phyloP scores from a whole-genome alignment of 2,113 vertebrate species.

The Ondatra zibethicus region DNA sequence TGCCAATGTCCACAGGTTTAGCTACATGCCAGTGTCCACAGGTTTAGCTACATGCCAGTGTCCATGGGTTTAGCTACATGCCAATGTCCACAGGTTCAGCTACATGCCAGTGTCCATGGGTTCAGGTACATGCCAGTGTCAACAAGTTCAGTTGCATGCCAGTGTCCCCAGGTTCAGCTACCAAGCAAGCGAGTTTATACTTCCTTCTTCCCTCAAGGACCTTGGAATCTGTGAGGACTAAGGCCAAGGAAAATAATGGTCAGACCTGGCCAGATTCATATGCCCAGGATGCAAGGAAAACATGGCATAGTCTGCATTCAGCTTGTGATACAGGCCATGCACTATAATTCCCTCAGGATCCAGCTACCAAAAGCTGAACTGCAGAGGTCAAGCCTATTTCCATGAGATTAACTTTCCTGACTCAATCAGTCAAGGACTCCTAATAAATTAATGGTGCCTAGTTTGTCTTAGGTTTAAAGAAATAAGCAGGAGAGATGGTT shows the following conservation, averaged over 20 bases:
- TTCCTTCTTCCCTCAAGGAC: not conserved
- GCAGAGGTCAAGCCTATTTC: not conserved
- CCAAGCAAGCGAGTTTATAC: not conserved
- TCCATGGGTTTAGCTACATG: too few relatives aligned
- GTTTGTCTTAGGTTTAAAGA: constrained; percentile 32
- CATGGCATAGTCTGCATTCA: not conserved
- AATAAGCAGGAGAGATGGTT: not conserved
- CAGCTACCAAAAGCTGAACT: not conserved
- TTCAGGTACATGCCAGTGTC: too few relatives aligned
- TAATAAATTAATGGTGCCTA: not conserved
- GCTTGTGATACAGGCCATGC: not conserved
- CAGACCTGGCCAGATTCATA: rapidly evolving
- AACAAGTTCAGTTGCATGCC: too few relatives aligned
- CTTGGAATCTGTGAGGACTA: not conserved
- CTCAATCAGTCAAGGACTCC: not conserved
- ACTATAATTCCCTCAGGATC: not conserved
- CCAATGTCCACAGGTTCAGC: not conserved
- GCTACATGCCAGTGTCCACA: too few relatives aligned
- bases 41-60: too few relatives aligned
- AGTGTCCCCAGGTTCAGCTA: not conserved
- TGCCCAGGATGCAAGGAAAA: not conserved
- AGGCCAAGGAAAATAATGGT: not conserved
- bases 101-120: too few relatives aligned
- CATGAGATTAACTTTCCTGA: constrained; percentile 37
- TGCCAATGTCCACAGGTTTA: too few relatives aligned